A percentile compares a stretch with the other conserved stretches of the same genome.
Conservation (phyloP, 2,888 invertebrate species). For the Trichacis sp. region DNA sequence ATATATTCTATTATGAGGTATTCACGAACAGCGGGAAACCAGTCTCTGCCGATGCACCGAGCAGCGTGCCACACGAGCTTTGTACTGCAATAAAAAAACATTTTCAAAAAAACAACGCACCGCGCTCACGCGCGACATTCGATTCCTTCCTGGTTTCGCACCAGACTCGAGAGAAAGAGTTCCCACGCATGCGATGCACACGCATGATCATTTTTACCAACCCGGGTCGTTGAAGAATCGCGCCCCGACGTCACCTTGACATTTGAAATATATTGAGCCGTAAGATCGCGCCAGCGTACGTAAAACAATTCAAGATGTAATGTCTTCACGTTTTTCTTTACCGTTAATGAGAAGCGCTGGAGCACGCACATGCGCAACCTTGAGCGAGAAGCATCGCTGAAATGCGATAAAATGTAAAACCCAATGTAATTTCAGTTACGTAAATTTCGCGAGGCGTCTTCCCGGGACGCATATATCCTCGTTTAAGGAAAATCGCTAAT, state of each 20-base stretch:
- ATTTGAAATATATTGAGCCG: background rate
- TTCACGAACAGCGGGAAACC: constrained; percentile 40
- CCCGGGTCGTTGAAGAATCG: background rate
- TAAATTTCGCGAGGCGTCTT: background rate
- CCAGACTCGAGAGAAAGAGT: background rate
- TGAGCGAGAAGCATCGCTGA: background rate
- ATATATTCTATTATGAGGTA: constrained; percentile 39
- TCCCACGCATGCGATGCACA: background rate
- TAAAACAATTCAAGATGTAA: background rate
- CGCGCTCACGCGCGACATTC: constrained; percentile 1
- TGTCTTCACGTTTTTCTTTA: constrained; percentile 1
- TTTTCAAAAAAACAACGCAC: no score
- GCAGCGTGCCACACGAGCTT: constrained; percentile 49
- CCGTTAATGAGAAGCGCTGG: background rate
- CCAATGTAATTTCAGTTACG: no score
- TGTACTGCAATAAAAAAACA: constrained; percentile 7
- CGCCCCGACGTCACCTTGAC: constrained; percentile 3
- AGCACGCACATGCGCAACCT: background rate
- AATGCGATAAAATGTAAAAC: background rate
- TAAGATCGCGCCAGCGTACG: background rate
- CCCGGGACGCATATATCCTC: background rate
- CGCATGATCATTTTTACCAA: background rate
- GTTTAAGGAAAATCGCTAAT: background rate
- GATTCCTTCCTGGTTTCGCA: constrained; percentile 24
- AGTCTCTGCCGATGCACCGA: constrained; percentile 62